Base-by-base conservation (phyloP, 2,888 invertebrate genomes). In the Amiota communis region DNA sequence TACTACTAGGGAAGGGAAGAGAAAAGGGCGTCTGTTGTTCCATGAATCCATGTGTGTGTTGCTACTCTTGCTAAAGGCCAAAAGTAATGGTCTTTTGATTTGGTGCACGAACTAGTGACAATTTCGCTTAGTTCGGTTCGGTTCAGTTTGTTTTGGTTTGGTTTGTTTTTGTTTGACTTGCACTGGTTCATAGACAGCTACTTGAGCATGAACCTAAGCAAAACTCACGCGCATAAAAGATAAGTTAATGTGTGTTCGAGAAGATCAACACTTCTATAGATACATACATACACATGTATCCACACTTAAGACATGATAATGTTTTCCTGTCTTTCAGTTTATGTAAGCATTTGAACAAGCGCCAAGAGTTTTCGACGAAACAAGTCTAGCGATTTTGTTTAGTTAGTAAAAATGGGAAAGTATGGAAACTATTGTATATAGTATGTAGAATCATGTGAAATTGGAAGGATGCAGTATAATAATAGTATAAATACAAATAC, bases 181-280 rank as follows among this genome's bases (percentile, higher is more conserved):
- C 36, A 36, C 6, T 36, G 36, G 36, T 36, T 36, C 36, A 36
- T 2, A 36, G 64, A 13, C 10, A 36, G 67, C 67, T 68, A 51
- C 67, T 68, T 23, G 51, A 53, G 67, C 20, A 48, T 20, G 67
- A 48, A 49, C 67, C 13, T 51, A 17, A 70, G 59, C 47, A 70
- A 48, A 49, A 64, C 36, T 72, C 80, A 74, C 75, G 79, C 76
- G 78, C 80, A 82, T 80, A 78, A 85, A 79, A 86, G 87, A 87
- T 87, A 87, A 87, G 85, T 86, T 84, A 86, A 86, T 83, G 86
- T 77, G 48, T 48, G 59, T 71, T 36, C 23, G n/a, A 23, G 17
- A 23, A 70, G 36, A 47, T 15, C 13, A 70, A 15, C 36, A 36
- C 36, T 36, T 36, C 36, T 36, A 36, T 36, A 36, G 36, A 51